A percentile compares a stretch with the other conserved stretches of the same genome.
Evolutionary conservation across 2,888 invertebrate species (phyloP).

Genomic region (Conomelus anceps): DNA sequence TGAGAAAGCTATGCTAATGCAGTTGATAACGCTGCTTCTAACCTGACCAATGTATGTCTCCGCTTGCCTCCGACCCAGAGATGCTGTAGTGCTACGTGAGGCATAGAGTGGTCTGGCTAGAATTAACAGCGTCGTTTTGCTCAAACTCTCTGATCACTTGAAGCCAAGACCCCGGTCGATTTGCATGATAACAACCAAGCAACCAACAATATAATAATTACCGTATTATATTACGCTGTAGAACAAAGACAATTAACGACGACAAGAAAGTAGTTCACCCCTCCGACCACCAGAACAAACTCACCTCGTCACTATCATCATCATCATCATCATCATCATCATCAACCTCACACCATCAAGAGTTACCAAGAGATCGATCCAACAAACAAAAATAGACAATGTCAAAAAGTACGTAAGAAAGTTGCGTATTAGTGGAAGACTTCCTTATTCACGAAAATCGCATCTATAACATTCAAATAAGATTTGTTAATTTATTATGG

Average conservation of each 20-base stretch:
- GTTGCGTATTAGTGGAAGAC: neutral
- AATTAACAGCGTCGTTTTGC: too few relatives aligned
- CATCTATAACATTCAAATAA: too few relatives aligned
- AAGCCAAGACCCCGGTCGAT: neutral
- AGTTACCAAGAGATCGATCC: neutral
- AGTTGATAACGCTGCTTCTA: too few relatives aligned
- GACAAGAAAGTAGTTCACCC: neutral
- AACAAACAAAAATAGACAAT: neutral
- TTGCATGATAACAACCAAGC: neutral
- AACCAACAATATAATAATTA: neutral
- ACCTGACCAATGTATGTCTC: too few relatives aligned
- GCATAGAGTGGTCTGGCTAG: too few relatives aligned
- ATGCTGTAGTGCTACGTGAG: too few relatives aligned
- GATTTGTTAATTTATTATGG: too few relatives aligned
- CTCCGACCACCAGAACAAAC: neutral
- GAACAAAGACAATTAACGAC: neutral
- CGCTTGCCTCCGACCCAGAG: too few relatives aligned
- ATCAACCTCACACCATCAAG: neutral
- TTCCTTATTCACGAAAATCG: neutral
- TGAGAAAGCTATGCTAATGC: too few relatives aligned
- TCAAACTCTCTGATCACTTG: too few relatives aligned
- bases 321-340: neutral
- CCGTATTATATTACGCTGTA: neutral
- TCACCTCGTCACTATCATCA: too few relatives aligned
- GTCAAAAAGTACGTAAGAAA: neutral